Base-by-base conservation (phyloP, 2,113 vertebrate species). In the Podarcis raffonei region DNA sequence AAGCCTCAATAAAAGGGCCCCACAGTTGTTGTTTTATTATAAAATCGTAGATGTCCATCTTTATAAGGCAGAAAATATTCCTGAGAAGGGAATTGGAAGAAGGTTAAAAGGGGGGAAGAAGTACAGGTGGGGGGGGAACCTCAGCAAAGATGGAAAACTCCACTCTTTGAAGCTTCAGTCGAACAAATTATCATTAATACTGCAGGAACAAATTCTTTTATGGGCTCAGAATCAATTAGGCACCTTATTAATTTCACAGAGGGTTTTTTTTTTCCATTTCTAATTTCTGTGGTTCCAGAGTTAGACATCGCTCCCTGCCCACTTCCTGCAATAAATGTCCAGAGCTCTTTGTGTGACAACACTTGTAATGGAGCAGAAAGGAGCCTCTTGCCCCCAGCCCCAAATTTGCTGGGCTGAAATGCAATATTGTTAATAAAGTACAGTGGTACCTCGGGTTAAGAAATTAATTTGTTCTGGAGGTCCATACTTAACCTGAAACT, bases 311-410 rank as follows among this genome's bases (percentile, higher is more conserved):
- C 92, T 94, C 90, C 72, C 92, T 81, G 86, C 62, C 27, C 77
- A 74, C 7, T 85, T 81, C 84, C 78, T 90, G 62, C 42, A 0
- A 0, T 75, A 62, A 87, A 94, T 87, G 87, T 76, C 81, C 39
- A 88, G 81, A 87, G 81, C 93, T 86, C 42, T 85, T 75, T 78
- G 30, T 78, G 30, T 69, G 72, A 78, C 30, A 71, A 81, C 59
- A 84, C 87, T 94, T 92, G 83, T 90, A 85, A 35, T 84, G 53
- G n/a, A 82, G 30, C 81, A 87, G 89, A 84, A 92, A 94, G 92
- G 88, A 94, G 79, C 11, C 20, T 1, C 23, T 1, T 79, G 7
- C 88, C 91, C 86, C 91, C 11, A 32, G 48, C n/a, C 9, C 25
- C 65, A 25, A 30, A 20, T 9, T 22, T 88, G 92, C 87, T 90